These are phyloP conservation scores for Oscheius myriophilus DNA, from an alignment of 2,888 invertebrate genomes.

Conservation along the genomic window DNA sequence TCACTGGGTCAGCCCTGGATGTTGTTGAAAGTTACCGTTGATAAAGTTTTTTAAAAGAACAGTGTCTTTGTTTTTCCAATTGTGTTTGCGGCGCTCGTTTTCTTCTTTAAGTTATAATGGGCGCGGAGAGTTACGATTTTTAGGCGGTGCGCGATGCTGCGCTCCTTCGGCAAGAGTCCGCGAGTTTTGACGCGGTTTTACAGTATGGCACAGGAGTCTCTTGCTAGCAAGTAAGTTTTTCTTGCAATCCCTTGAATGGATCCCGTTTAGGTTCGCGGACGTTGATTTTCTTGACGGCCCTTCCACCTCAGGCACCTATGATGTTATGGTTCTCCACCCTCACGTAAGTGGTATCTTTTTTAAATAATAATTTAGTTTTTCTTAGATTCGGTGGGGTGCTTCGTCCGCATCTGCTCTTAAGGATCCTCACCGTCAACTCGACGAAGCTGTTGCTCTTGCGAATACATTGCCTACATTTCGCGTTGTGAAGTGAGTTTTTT, in stretches of 20 bases:
- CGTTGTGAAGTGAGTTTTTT: constrained; percentile 74
- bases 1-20: constrained; percentile 20
- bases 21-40: constrained; percentile 27
- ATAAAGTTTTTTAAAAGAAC: constrained; percentile 18
- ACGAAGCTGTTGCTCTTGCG: constrained; percentile 81
- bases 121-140: too few species aligned
- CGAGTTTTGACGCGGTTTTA: too few species aligned
- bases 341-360: constrained; percentile 31
- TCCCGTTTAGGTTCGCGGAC: too few species aligned
- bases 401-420: constrained; percentile 74
- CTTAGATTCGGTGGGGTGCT: constrained; percentile 78
- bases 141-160: too few species aligned
- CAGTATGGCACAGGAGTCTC: too few species aligned
- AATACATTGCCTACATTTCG: constrained; percentile 80
- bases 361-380: constrained; percentile 69
- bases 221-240: too few species aligned
- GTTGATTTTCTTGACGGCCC: background rate
- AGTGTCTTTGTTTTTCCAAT: too few species aligned
- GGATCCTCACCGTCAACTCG: constrained; percentile 79
- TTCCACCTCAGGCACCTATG: constrained; percentile 11
- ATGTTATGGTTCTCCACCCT: constrained; percentile 48
- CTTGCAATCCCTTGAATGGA: too few species aligned
- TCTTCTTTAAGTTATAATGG: too few species aligned
- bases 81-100: too few species aligned
- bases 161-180: too few species aligned